Conservation (phyloP, 1,140 invertebrate species). For the Andrena cerasifolii region DNA sequence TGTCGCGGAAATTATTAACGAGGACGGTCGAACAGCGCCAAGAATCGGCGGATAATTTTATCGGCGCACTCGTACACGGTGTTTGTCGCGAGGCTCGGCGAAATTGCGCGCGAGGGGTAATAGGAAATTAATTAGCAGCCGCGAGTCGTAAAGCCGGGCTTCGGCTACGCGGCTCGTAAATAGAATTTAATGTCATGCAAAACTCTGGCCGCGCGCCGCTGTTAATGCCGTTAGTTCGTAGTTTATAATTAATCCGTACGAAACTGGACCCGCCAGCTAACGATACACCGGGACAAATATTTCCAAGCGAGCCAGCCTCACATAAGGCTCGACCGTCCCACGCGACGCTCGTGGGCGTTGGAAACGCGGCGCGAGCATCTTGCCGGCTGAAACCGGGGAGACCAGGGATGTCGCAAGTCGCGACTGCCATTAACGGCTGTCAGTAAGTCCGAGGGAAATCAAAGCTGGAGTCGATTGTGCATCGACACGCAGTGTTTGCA, state of each 20-base stretch:
- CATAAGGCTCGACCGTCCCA: background rate
- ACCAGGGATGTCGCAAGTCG: background rate
- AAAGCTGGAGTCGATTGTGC: too few species aligned
- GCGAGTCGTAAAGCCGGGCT: background rate
- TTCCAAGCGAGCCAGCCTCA: background rate
- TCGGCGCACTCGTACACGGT: background rate
- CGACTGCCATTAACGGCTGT: background rate
- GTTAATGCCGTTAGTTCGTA: constrained; percentile 19
- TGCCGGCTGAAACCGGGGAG: background rate
- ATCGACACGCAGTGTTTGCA: too few species aligned
- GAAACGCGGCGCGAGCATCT: background rate
- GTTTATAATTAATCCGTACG: constrained; percentile 35
- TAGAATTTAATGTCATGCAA: constrained; percentile 22
- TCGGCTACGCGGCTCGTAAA: background rate
- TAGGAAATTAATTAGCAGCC: constrained; percentile 30
- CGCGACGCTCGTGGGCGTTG: background rate
- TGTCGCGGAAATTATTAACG: background rate
- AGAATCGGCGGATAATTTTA: background rate
- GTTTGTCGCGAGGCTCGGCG: background rate
- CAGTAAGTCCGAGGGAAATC: too few species aligned
- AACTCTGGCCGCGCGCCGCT: background rate
- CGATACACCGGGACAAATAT: constrained; percentile 17
- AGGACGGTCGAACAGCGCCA: background rate
- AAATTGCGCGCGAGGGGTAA: background rate
- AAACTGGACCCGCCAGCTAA: background rate